Conservation (phyloP, 1,140 invertebrate species). For the Halesus radiatus region DNA sequence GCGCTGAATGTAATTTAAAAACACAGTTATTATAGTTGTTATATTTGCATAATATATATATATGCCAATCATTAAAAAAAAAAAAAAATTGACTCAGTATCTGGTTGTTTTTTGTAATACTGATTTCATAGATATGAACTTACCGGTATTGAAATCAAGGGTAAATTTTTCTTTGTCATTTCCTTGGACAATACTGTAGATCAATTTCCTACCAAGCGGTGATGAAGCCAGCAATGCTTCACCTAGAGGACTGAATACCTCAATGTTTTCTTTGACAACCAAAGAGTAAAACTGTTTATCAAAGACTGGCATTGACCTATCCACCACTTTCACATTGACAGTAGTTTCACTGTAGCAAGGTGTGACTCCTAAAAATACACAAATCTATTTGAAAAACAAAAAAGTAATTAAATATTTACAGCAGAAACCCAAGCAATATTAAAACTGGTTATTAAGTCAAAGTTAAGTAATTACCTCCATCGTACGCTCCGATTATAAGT, state of each 20-base stretch:
- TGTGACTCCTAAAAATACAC: conserved; percentile 44
- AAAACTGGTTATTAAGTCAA: neutral
- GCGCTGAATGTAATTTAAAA: conserved; percentile 71
- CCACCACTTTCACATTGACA: conserved; percentile 74
- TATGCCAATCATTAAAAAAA: no score
- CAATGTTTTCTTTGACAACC: conserved; percentile 84
- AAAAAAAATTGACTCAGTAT: no score
- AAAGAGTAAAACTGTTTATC: conserved; percentile 89
- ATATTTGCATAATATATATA: no score
- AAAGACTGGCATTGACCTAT: conserved; percentile 89
- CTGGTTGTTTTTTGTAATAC: no score
- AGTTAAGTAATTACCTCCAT: conserved; percentile 76
- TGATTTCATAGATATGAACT: conserved; percentile 57
- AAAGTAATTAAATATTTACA: neutral
- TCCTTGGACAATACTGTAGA: conserved; percentile 79
- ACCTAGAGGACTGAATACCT: conserved; percentile 81
- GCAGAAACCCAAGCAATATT: neutral
- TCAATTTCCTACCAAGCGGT: conserved; percentile 78
- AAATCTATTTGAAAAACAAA: conserved; percentile 9
- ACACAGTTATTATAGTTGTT: neutral
- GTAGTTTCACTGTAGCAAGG: conserved; percentile 55
- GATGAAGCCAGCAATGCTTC: conserved; percentile 85
- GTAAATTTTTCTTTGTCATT: conserved; percentile 86
- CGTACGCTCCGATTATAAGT: conserved; percentile 85
- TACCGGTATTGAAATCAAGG: conserved; percentile 91